These are phyloP conservation scores for Apodemus agrarius DNA, from an alignment of 2,797 vertebrate genomes.

Conservation along the genomic window DNA sequence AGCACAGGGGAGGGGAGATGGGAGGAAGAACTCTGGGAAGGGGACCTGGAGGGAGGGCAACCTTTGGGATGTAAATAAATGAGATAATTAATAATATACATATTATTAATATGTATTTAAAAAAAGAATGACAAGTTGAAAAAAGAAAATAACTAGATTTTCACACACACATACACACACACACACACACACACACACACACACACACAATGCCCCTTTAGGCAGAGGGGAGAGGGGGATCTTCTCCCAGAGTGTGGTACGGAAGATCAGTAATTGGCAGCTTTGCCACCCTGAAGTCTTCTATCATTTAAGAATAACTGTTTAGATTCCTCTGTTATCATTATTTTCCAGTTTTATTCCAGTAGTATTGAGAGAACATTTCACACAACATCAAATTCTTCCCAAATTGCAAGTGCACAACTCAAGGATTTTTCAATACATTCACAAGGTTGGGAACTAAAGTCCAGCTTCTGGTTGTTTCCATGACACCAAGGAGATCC, in stretches of 20 bases:
- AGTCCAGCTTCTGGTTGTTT: not conserved
- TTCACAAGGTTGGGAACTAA: not conserved
- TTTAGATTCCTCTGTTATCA: constrained; percentile 1
- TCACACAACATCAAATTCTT: not conserved
- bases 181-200: too few species aligned
- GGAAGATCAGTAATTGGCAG: not conserved
- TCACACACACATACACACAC: too few species aligned
- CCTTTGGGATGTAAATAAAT: not conserved
- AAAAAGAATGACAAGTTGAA: too few species aligned
- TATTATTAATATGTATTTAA: too few species aligned
- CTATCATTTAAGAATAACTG: not conserved
- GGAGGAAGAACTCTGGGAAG: not conserved
- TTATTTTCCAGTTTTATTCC: not conserved
- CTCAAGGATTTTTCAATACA: constrained; percentile 29
- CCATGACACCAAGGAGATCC: not conserved
- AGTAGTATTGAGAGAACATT: not conserved
- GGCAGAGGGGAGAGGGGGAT: not conserved
- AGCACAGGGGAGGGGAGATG: not conserved
- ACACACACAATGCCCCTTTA: not conserved
- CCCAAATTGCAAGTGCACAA: not conserved
- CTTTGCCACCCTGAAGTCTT: not conserved
- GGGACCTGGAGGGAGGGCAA: not conserved
- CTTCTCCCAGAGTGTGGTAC: not conserved
- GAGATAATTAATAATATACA: too few species aligned
- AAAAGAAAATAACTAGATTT: too few species aligned